These are phyloP conservation scores for Galeopterus variegatus DNA, from an alignment of 2,113 vertebrate genomes.

Conservation along the genomic window DNA sequence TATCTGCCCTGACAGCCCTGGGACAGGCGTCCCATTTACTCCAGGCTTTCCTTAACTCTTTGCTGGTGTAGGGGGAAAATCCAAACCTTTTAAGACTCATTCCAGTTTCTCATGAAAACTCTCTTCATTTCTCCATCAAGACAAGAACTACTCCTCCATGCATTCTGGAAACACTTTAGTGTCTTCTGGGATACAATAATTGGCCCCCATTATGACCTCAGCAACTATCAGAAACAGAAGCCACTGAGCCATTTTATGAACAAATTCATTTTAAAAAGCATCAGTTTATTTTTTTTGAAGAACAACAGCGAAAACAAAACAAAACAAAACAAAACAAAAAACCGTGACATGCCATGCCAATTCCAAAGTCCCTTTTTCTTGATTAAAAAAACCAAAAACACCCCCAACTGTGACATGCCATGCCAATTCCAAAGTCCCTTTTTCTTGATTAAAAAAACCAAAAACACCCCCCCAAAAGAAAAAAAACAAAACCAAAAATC, in stretches of 20 bases:
- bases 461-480: too few relatives aligned
- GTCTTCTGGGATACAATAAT: not conserved
- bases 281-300: not conserved
- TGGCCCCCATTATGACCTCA: not conserved
- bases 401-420: not conserved
- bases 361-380: slow-evolving; percentile 24
- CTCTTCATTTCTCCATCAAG: not conserved
- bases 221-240: not conserved
- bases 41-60: slow-evolving; percentile 35
- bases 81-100: not conserved
- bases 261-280: not conserved
- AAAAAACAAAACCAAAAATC: not conserved
- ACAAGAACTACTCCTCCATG: not conserved
- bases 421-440: not conserved
- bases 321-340: not conserved
- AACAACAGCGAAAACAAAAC: too few relatives aligned
- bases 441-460: not conserved
- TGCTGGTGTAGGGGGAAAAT: not conserved
- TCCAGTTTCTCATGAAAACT: not conserved
- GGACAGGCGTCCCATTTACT: slow-evolving; percentile 52
- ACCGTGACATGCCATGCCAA: not conserved
- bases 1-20: not conserved
- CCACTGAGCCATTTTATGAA: not conserved
- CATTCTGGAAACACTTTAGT: not conserved
- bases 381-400: not conserved